Evolutionary conservation across 1,140 invertebrate genomes (phyloP).

Genomic region (Atopsyche davidsoni): DNA sequence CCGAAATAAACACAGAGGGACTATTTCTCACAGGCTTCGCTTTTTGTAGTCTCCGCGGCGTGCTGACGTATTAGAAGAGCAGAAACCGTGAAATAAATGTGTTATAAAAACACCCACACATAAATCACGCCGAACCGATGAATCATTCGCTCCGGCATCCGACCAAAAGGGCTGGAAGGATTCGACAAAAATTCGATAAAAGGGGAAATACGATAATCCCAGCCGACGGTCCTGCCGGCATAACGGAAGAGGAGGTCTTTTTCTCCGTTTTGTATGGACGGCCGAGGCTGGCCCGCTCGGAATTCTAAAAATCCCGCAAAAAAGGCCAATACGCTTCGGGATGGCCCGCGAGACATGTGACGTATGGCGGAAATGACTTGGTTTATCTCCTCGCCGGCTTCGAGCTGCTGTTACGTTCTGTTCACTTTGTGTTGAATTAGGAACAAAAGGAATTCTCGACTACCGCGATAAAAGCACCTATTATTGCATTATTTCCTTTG

Average conservation of each 20-base stretch:
- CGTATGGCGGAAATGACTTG: constrained; percentile 24
- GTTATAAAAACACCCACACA: constrained; percentile 26
- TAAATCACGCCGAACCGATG: constrained; percentile 23
- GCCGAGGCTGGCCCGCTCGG: constrained; percentile 8
- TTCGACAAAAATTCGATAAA: constrained; percentile 27
- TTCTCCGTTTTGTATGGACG: constrained; percentile 7
- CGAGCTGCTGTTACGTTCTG: no score
- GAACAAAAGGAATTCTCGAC: no score
- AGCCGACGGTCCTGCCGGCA: constrained; percentile 14
- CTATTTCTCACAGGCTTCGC: no score
- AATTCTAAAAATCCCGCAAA: constrained; percentile 18
- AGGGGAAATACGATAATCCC: constrained; percentile 27
- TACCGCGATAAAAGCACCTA: no score
- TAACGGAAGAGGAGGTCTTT: constrained; percentile 17
- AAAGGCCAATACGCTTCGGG: constrained; percentile 13
- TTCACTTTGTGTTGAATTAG: no score
- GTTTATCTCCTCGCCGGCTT: constrained; percentile 20
- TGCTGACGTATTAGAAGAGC: constrained; percentile 21
- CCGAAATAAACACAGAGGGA: no score
- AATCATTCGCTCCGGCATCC: constrained; percentile 24
- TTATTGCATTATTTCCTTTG: no score
- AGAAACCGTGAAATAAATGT: constrained; percentile 27
- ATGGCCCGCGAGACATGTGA: constrained; percentile 18
- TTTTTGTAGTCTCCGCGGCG: neutral
- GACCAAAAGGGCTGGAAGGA: constrained; percentile 15